Conservation (phyloP, 2,888 invertebrate genomes). For the Heteromyza rotundicornis region DNA sequence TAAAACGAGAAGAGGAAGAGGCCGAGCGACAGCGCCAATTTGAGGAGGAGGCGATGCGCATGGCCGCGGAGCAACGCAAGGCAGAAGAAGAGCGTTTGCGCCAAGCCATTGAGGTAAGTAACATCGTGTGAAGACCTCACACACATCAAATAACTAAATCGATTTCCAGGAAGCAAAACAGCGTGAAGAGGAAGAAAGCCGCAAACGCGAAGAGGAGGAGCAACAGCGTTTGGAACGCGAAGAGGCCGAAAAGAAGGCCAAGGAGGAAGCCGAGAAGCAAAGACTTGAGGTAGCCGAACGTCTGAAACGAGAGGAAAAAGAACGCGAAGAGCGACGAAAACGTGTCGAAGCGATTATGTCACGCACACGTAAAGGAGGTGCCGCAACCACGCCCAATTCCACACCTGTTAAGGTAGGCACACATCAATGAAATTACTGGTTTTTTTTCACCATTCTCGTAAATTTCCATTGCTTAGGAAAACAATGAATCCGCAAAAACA, state of each 20-base stretch:
- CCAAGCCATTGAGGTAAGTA: slow-evolving; percentile 76
- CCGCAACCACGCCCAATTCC: slow-evolving; percentile 46
- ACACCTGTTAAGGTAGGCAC: slow-evolving; percentile 57
- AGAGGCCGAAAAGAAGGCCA: slow-evolving; percentile 79
- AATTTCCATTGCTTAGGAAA: too few species aligned
- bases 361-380: slow-evolving; percentile 70
- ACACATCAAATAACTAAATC: too few species aligned
- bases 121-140: too few species aligned
- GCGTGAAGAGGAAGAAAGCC: slow-evolving; percentile 79
- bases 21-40: slow-evolving; percentile 83
- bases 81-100: slow-evolving; percentile 86
- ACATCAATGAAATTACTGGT: not conserved
- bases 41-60: slow-evolving; percentile 79
- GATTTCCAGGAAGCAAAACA: slow-evolving; percentile 72
- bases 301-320: slow-evolving; percentile 85
- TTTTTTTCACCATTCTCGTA: too few species aligned
- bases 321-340: slow-evolving; percentile 85
- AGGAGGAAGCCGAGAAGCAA: slow-evolving; percentile 84
- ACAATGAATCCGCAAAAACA: slow-evolving; percentile 39
- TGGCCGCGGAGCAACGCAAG: slow-evolving; percentile 79
- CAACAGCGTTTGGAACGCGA: slow-evolving; percentile 72
- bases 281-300: slow-evolving; percentile 84
- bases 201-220: slow-evolving; percentile 72
- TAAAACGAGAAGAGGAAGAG: slow-evolving; percentile 75
- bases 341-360: slow-evolving; percentile 93